Percentiles rank a stretch among this genome's conserved stretches.
Evolutionary conservation across 2,888 invertebrate genomes (phyloP).

Genomic region (Coleophora deauratella): DNA sequence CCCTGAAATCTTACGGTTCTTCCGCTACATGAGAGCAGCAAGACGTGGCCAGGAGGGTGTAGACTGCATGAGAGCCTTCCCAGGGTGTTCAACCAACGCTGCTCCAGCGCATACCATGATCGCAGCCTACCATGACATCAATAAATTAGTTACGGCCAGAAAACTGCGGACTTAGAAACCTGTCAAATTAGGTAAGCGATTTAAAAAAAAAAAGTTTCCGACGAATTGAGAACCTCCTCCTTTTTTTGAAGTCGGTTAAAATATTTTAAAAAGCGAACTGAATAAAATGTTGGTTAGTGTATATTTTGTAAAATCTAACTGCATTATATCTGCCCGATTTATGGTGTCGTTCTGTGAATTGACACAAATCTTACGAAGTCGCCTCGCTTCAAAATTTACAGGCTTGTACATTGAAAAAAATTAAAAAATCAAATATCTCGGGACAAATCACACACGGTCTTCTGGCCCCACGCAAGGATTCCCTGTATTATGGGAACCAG

Average conservation of each 20-base stretch:
- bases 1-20: constrained; percentile 89
- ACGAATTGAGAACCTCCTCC: no score
- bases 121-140: constrained; percentile 89
- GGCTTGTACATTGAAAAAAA: no score
- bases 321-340: no score
- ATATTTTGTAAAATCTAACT: no score
- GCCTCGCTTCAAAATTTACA: no score
- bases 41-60: constrained; percentile 87
- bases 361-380: no score
- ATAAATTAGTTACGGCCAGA: constrained; percentile 88
- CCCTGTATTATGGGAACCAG: no score
- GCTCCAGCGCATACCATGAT: constrained; percentile 87
- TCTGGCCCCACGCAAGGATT: no score
- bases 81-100: constrained; percentile 76
- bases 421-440: no score
- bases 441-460: no score
- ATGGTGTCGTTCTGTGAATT: no score
- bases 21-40: constrained; percentile 92
- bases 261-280: not conserved
- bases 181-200: not conserved
- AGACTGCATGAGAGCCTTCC: constrained; percentile 80
- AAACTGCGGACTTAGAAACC: constrained; percentile 51
- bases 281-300: not conserved
- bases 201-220: not conserved
- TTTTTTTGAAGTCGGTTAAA: not conserved